These are phyloP conservation scores for Limosa lapponica DNA, from an alignment of 2,797 vertebrate species.

Conservation along the genomic window DNA sequence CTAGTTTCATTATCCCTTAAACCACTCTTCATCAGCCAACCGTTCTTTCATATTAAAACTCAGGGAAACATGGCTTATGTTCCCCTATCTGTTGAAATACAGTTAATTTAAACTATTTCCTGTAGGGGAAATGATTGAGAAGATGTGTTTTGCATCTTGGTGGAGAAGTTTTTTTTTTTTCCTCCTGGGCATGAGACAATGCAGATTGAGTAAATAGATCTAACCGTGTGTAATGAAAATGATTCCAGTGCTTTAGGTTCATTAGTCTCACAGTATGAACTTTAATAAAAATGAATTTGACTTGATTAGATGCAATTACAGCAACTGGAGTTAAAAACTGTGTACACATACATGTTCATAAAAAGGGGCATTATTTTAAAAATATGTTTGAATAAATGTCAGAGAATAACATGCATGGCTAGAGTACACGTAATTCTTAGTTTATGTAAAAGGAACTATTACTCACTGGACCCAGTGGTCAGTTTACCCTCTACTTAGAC, in stretches of 20 bases:
- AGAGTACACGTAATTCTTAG: not conserved
- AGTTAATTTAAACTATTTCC: not conserved
- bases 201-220: not conserved
- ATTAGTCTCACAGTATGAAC: constrained; percentile 61
- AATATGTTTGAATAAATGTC: not conserved
- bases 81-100: not conserved
- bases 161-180: not conserved
- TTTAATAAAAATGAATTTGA: constrained; percentile 54
- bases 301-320: constrained; percentile 58
- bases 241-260: constrained; percentile 40
- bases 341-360: not conserved
- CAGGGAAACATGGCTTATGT: not conserved
- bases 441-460: not conserved
- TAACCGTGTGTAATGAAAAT: not conserved
- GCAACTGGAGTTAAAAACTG: constrained; percentile 29
- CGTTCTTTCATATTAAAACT: not conserved
- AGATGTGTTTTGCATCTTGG: constrained; percentile 6
- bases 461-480: not conserved
- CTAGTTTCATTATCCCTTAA: not conserved
- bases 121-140: not conserved
- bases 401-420: not conserved
- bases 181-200: not conserved
- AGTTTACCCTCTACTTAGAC: not conserved
- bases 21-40: not conserved
- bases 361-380: not conserved